Evolutionary conservation across 1,140 invertebrate genomes (phyloP).

Genomic region (Achroia grisella): DNA sequence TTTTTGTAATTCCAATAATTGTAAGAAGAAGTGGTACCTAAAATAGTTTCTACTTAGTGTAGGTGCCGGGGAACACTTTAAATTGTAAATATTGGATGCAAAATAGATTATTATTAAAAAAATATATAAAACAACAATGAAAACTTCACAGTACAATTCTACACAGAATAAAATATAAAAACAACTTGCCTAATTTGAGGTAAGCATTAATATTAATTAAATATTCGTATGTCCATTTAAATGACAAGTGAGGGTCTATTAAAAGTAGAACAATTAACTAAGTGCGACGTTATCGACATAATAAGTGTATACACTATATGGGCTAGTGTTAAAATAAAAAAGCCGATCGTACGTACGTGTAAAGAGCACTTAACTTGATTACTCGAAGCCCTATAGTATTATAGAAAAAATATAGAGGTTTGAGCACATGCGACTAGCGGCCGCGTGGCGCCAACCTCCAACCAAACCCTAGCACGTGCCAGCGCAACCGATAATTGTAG

Average conservation of each 20-base stretch:
- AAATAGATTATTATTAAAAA: too few relatives aligned
- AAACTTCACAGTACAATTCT: too few relatives aligned
- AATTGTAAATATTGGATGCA: too few relatives aligned
- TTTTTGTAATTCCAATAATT: too few relatives aligned
- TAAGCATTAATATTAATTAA: conserved; percentile 6
- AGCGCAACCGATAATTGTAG: conserved; percentile 31
- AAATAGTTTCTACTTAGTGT: too few relatives aligned
- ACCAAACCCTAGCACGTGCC: conserved; percentile 30
- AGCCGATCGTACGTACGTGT: conserved; percentile 45
- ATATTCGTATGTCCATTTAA: not conserved
- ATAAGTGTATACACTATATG: conserved; percentile 30
- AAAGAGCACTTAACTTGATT: conserved; percentile 70
- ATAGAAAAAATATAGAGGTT: conserved; percentile 6
- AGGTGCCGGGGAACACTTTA: too few relatives aligned
- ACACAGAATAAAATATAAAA: too few relatives aligned
- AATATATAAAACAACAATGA: too few relatives aligned
- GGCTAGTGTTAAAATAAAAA: conserved; percentile 60
- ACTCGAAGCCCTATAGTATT: conserved; percentile 38
- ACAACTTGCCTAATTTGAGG: not conserved
- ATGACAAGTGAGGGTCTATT: too few relatives aligned
- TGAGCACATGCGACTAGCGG: not conserved
- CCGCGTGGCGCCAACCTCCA: conserved; percentile 16
- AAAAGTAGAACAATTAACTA: conserved; percentile 13
- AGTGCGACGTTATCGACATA: conserved; percentile 40
- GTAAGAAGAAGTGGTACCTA: too few relatives aligned